phyloP scores from a whole-genome alignment of 1,140 invertebrate genomes.

The Rhysida immarginata region DNA sequence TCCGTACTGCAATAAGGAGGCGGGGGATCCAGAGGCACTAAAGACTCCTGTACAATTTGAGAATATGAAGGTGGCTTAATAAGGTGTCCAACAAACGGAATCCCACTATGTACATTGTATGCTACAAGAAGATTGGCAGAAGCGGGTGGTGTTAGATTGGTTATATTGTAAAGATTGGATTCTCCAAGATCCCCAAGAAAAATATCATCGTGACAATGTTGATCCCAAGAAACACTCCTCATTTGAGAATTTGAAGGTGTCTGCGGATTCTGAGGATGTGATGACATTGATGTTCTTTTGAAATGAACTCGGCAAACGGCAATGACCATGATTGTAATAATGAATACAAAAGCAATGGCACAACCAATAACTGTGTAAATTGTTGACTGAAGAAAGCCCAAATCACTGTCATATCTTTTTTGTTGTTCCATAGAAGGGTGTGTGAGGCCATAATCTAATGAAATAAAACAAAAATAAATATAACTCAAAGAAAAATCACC shows the following conservation, averaged over 20 bases:
- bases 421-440: slow-evolving; percentile 13
- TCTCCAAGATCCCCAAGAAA: neutral
- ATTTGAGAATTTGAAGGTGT: slow-evolving; percentile 7
- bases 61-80: slow-evolving; percentile 36
- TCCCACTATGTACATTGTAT: slow-evolving; percentile 34
- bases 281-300: slow-evolving; percentile 23
- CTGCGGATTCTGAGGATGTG: slow-evolving; percentile 4
- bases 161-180: neutral
- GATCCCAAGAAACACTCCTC: slow-evolving; percentile 2
- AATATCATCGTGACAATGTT: neutral
- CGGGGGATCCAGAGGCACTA: neutral
- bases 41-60: slow-evolving; percentile 28
- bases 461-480: too few relatives aligned
- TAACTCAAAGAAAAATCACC: too few relatives aligned
- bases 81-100: slow-evolving; percentile 27
- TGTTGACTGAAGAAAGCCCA: slow-evolving; percentile 32
- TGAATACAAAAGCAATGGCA: slow-evolving; percentile 33
- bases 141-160: neutral
- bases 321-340: slow-evolving; percentile 31
- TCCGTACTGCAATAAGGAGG: slow-evolving; percentile 1
- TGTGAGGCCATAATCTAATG: too few relatives aligned
- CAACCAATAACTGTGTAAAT: slow-evolving; percentile 34
- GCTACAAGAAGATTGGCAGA: slow-evolving; percentile 19
- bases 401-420: slow-evolving; percentile 25
- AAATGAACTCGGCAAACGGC: slow-evolving; percentile 33